A percentile compares a stretch with the other conserved stretches of the same genome.
These are phyloP conservation scores for Lagria hirta DNA, from an alignment of 2,888 invertebrate genomes.

Conservation along the genomic window DNA sequence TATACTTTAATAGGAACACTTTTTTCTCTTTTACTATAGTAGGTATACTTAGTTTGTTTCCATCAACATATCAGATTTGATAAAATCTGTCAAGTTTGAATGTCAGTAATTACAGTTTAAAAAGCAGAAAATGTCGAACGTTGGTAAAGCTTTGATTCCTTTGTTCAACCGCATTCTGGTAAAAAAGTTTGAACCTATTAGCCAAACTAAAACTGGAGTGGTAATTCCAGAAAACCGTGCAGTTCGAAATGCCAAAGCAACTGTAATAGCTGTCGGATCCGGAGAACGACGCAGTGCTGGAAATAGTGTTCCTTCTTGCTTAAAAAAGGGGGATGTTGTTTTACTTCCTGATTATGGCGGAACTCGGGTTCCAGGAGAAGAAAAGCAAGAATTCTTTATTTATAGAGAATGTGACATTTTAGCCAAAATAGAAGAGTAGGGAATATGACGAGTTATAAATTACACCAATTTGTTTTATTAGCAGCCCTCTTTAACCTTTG, in stretches of 20 bases:
- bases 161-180: slow-evolving; percentile 41
- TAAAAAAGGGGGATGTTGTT: slow-evolving; percentile 89
- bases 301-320: slow-evolving; percentile 70
- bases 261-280: slow-evolving; percentile 43
- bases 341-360: slow-evolving; percentile 96
- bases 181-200: slow-evolving; percentile 35
- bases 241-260: slow-evolving; percentile 32
- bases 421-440: slow-evolving; percentile 63
- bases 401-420: slow-evolving; percentile 93
- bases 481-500: slow-evolving; percentile 16
- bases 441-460: slow-evolving; percentile 7
- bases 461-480: slow-evolving; percentile 12
- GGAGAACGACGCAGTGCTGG: slow-evolving; percentile 63
- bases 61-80: no score
- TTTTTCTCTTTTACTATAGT: no score
- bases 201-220: slow-evolving; percentile 40
- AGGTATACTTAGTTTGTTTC: no score
- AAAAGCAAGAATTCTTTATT: slow-evolving; percentile 83
- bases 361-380: slow-evolving; percentile 86
- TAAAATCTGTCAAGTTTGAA: no score
- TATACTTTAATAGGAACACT: no score
- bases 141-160: slow-evolving; percentile 33
- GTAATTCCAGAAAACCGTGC: slow-evolving; percentile 36
- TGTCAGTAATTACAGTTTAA: slow-evolving; percentile 4
- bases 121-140: slow-evolving; percentile 1